Evolutionary conservation across 2,888 invertebrate species (phyloP), one percentile per base, ranked within the genome.

Genomic region (Ophion ventricosus): DNA sequence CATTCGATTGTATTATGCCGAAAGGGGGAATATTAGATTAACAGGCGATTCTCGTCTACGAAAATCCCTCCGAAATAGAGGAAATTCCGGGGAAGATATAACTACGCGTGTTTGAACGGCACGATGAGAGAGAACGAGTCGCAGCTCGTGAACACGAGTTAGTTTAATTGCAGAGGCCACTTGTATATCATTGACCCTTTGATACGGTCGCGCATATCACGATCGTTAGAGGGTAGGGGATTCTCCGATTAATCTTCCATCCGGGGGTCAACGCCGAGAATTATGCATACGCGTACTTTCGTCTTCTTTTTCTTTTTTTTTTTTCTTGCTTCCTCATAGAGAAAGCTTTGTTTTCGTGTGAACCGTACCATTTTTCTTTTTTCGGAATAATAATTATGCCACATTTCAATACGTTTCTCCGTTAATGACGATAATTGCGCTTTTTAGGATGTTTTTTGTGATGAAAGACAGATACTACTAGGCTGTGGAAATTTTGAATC

Each of bases 101-200:
- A 8, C 35, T 0, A 35, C 1, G 10, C n/a, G 35, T 14, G 66
- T 35, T 78, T 35, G 17, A 54, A 61, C 59, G 23, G 29, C 69
- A 70, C 56, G 49, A 59, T 17, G 20, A 63, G 40, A 73, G 72
- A 49, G 14, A 35, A 40, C 59, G 25, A 73, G 59, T 25, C 35
- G 7, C 20, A 61, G 29, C 20, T 67, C 26, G 23, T 59, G 14
- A 20, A 43, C 64, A 56, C 49, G 73, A 74, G 61, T 69, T 70
- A 43, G 77, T 78, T 75, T 66, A 49, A 70, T 81, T 81, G 57
- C 64, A 66, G 64, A 69, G 84, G 84, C 84, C 84, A 84, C 63
- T 84, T 66, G 77, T 80, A 80, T 84, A 84, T 84, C 81, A 29
- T 78, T 84, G 84, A 84, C 84, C 84, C 84, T 84, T 75, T 75